These are phyloP conservation scores for Zootermopsis nevadensis DNA, from an alignment of 2,888 invertebrate species.

Conservation along the genomic window DNA sequence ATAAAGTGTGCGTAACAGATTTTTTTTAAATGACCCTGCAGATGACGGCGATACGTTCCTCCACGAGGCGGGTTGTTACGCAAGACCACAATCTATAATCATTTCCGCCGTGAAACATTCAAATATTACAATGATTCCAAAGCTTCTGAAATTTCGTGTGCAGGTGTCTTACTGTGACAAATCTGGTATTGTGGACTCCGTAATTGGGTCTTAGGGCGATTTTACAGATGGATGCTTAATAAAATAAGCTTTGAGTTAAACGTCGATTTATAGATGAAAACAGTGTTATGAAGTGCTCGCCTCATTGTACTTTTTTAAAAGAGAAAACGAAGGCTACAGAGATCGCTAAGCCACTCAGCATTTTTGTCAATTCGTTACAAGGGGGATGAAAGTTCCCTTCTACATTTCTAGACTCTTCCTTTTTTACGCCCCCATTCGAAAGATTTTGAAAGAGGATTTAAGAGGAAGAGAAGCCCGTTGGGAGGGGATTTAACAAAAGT, in stretches of 20 bases:
- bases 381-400: background rate
- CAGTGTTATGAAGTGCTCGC: background rate
- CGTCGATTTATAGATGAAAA: background rate
- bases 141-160: no score
- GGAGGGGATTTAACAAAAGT: constrained; percentile 40
- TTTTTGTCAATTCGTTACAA: constrained; percentile 44
- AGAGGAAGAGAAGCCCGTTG: background rate
- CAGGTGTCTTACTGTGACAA: no score
- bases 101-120: no score
- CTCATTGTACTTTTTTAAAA: background rate
- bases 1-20: no score
- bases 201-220: no score
- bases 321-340: background rate
- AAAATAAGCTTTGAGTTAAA: background rate
- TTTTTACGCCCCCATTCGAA: background rate
- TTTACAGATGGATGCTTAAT: no score
- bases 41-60: no score
- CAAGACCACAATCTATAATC: no score
- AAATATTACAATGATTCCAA: no score
- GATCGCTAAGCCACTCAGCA: background rate
- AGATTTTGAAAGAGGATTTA: constrained; percentile 21
- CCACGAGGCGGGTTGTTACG: no score
- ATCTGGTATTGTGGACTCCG: no score
- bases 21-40: no score
- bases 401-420: constrained; percentile 12